Base-by-base conservation (phyloP, 35 echinoderm and acorn worm genomes). In the Patiria miniata region DNA sequence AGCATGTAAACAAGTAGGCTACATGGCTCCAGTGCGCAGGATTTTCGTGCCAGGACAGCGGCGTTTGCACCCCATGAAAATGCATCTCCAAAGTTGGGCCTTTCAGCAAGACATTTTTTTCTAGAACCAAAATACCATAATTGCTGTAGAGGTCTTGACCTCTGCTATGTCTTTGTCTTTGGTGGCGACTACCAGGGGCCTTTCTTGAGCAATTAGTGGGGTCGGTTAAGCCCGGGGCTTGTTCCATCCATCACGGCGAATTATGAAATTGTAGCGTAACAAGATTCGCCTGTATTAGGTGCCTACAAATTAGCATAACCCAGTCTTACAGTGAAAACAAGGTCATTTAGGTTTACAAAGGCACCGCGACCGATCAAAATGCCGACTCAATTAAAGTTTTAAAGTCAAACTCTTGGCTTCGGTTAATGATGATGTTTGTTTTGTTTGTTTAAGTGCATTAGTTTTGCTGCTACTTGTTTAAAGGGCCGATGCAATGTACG, bases 111-210 rank as follows among this genome's bases (percentile, higher is more conserved):
- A n/a, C n/a, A 32, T 7, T 73, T 73, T 73, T 14, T 32, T 34
- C 65, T 10, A 73, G 26, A 73, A 73, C 23, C 65, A 15, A 47
- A 47, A 47, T 47, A 47, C 42, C 42, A 47, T 73, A 73, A 73
- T 73, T 73, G 65, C 65, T 30, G 65, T 2, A 23, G 34, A 73
- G 65, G 65, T 73, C 65, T 73, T 73, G 65, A 73, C 65, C 65
- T 73, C 29, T 73, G 26, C 65, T 10, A 73, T 34, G 19, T 73
- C 65, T 73, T 73, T 73, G 65, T 73, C 29, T 73, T 73, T 34
- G 26, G 65, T 73, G 65, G 65, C 65, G 65, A 73, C 65, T 73
- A 23, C 34, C 65, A 26, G 65, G 34, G 34, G 65, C 65, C 65
- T 18, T 34, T 26, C 26, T 36, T 73, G 65, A 23, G 65, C 65